phyloP scores from a whole-genome alignment of 2,113 vertebrate species.

The Petrocephalus microphthalmus region DNA sequence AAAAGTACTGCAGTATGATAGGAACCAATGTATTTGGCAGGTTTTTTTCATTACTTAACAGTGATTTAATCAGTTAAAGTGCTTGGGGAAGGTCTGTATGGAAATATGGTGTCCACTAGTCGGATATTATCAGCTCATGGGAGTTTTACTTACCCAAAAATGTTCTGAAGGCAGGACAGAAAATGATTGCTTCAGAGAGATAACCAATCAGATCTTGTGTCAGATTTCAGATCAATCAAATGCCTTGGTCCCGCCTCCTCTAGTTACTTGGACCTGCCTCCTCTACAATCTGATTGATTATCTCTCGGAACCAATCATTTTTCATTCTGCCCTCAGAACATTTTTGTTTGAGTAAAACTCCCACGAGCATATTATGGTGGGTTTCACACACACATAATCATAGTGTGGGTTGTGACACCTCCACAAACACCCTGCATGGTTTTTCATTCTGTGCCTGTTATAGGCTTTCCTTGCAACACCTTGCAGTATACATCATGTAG shows the following conservation, averaged over 20 bases:
- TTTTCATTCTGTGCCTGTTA: background rate
- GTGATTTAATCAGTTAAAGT: background rate
- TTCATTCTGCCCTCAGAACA: too few relatives aligned
- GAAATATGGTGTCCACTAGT: background rate
- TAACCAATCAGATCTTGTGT: too few relatives aligned
- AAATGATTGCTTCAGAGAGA: too few relatives aligned
- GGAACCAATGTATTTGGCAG: background rate
- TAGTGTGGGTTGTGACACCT: conserved; percentile 4
- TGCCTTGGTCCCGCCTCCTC: too few relatives aligned
- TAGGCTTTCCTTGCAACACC: background rate
- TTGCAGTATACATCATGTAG: background rate
- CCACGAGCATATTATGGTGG: background rate
- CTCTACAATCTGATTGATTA: too few relatives aligned
- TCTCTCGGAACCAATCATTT: too few relatives aligned
- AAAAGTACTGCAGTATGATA: background rate
- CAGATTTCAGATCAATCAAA: too few relatives aligned
- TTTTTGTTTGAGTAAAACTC: too few relatives aligned
- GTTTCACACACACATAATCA: background rate
- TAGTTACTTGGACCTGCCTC: too few relatives aligned
- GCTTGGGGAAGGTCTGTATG: background rate
- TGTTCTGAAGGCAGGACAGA: too few relatives aligned
- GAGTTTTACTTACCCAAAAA: too few relatives aligned
- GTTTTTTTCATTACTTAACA: background rate
- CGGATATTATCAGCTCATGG: background rate
- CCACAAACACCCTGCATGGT: background rate